Conservation (phyloP, 2,888 invertebrate species). For the Ectemnius cavifrons region DNA sequence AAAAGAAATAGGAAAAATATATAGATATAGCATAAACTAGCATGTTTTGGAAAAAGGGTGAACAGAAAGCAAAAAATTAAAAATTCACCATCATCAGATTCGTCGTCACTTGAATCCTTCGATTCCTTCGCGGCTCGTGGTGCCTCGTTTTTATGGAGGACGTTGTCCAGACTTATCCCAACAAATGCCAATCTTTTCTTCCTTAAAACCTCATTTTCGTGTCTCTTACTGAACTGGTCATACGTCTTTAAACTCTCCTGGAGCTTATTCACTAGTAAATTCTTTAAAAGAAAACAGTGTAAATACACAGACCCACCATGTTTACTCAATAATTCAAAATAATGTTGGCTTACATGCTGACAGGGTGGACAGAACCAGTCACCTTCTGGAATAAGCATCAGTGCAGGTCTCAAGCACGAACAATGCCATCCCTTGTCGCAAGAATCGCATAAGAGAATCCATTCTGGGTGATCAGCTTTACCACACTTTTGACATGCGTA, state of each 20-base stretch:
- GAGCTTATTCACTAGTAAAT: constrained; percentile 85
- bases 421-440: constrained; percentile 99
- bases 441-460: constrained; percentile 96
- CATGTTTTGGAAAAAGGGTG: constrained; percentile 6
- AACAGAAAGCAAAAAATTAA: neutral
- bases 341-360: constrained; percentile 87
- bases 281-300: constrained; percentile 74
- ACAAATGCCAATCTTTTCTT: constrained; percentile 87
- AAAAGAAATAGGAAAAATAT: neutral
- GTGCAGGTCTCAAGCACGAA: constrained; percentile 93
- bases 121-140: constrained; percentile 61
- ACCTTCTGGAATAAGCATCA: constrained; percentile 96
- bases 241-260: constrained; percentile 87
- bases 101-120: constrained; percentile 66
- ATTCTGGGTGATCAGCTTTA: constrained; percentile 96
- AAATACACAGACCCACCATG: neutral
- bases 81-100: constrained; percentile 54
- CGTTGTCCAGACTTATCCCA: constrained; percentile 87
- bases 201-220: constrained; percentile 83
- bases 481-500: constrained; percentile 94
- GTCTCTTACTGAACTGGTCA: constrained; percentile 85
- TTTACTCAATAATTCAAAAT: neutral
- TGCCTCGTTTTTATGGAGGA: constrained; percentile 79
- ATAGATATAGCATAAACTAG: neutral
- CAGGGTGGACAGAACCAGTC: constrained; percentile 99